phyloP scores from a whole-genome alignment of 2,797 vertebrate species.

The Varecia variegata region DNA sequence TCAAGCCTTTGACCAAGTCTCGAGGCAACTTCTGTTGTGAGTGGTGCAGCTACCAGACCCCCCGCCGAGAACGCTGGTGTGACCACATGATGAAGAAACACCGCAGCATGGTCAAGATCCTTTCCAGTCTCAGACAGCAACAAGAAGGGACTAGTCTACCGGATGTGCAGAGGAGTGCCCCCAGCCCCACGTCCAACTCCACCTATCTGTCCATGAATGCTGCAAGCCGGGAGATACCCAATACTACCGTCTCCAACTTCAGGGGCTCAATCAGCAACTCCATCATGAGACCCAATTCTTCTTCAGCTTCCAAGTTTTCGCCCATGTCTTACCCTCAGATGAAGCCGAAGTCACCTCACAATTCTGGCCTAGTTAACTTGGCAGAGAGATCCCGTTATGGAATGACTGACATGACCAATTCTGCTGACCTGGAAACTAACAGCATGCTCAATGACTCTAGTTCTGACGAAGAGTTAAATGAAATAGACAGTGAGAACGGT shows the following conservation, averaged over 20 bases:
- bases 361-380: conserved; percentile 91
- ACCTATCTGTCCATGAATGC: conserved; percentile 86
- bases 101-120: conserved; percentile 96
- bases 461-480: conserved; percentile 95
- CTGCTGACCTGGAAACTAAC: conserved; percentile 89
- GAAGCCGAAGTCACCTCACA: conserved; percentile 91
- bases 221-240: conserved; percentile 85
- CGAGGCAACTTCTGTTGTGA: conserved; percentile 96
- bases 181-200: conserved; percentile 88
- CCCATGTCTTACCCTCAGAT: conserved; percentile 92
- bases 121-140: conserved; percentile 89
- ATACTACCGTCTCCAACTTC: conserved; percentile 82
- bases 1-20: conserved; percentile 85
- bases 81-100: conserved; percentile 98
- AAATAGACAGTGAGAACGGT: conserved; percentile 93
- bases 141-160: conserved; percentile 86
- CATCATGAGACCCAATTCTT: conserved; percentile 85
- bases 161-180: conserved; percentile 88
- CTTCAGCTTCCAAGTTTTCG: conserved; percentile 87
- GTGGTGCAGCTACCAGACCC: conserved; percentile 97
- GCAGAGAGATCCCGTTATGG: conserved; percentile 90
- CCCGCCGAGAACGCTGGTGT: conserved; percentile 94
- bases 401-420: conserved; percentile 89
- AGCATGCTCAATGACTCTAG: conserved; percentile 94
- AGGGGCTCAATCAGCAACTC: conserved; percentile 85